A percentile compares a stretch with the other conserved stretches of the same genome.
phyloP scores from a whole-genome alignment of 2,888 invertebrate species.

The Lathronympha strigana region DNA sequence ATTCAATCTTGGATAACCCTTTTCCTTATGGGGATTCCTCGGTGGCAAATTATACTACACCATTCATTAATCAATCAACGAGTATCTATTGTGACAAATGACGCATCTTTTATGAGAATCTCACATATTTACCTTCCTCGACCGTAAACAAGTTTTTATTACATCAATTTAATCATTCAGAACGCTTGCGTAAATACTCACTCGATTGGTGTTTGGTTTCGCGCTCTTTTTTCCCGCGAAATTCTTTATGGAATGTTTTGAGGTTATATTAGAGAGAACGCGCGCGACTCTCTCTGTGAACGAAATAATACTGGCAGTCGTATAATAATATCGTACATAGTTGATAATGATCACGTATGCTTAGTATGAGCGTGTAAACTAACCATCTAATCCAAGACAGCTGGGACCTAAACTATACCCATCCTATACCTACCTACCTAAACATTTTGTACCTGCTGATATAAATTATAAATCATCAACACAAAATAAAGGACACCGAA shows the following conservation, averaged over 20 bases:
- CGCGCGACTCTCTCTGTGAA: conserved; percentile 28
- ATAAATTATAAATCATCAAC: too few species aligned
- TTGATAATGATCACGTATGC: conserved; percentile 23
- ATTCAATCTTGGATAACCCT: not conserved
- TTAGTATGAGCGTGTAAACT: conserved; percentile 10
- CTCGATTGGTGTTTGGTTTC: conserved; percentile 29
- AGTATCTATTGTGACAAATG: conserved; percentile 20
- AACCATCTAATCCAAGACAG: too few species aligned
- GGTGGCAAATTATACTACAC: conserved; percentile 10
- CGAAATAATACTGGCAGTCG: conserved; percentile 29
- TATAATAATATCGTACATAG: conserved; percentile 14
- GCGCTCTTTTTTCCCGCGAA: conserved; percentile 17
- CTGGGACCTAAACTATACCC: too few species aligned
- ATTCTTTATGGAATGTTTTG: conserved; percentile 16
- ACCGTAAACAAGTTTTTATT: conserved; percentile 34
- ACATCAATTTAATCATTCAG: conserved; percentile 28
- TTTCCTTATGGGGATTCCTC: conserved; percentile 13
- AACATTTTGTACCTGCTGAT: too few species aligned
- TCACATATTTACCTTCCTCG: conserved; percentile 21
- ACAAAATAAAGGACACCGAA: too few species aligned
- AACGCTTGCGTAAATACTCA: conserved; percentile 12
- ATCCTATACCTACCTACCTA: too few species aligned
- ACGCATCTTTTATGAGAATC: conserved; percentile 18
- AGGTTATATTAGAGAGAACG: conserved; percentile 20
- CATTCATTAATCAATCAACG: conserved; percentile 19